Percentiles rank a stretch among this genome's conserved stretches.
Conservation (phyloP, 2,113 vertebrate species). For the Dromaius novaehollandiae region DNA sequence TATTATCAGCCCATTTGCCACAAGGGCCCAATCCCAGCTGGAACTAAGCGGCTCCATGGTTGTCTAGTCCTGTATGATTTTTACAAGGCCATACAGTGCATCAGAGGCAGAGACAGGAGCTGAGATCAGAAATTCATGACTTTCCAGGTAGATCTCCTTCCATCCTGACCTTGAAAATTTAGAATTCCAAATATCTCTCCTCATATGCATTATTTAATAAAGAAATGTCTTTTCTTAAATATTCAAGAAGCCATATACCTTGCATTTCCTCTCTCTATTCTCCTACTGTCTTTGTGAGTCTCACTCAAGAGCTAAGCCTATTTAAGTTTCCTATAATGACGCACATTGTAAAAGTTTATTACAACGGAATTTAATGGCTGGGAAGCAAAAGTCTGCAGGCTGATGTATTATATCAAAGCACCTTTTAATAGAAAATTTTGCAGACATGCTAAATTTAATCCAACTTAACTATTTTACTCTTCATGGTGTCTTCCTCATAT, state of each 20-base stretch:
- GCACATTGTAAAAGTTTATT: conserved; percentile 71
- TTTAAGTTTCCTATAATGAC: conserved; percentile 61
- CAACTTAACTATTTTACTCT: conserved; percentile 42
- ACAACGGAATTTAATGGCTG: conserved; percentile 44
- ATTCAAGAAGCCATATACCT: conserved; percentile 32
- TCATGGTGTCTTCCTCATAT: not conserved
- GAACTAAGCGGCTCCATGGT: not conserved
- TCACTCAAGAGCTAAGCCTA: conserved; percentile 45
- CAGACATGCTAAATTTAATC: conserved; percentile 58
- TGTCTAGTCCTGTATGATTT: not conserved
- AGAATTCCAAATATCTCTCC: conserved; percentile 42
- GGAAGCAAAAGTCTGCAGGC: conserved; percentile 46
- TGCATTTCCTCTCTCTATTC: conserved; percentile 6
- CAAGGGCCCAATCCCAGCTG: not conserved
- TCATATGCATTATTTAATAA: conserved; percentile 59
- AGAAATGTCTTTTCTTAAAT: conserved; percentile 30
- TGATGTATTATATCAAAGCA: conserved; percentile 52
- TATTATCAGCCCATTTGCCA: not conserved
- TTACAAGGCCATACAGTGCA: not conserved
- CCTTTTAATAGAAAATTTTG: conserved; percentile 60
- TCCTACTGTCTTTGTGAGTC: not conserved
- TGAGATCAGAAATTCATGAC: not conserved
- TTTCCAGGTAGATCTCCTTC: not conserved
- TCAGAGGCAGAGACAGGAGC: not conserved
- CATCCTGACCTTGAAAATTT: conserved; percentile 58